Percentiles rank a stretch among this genome's conserved stretches.
These are phyloP conservation scores for Eubucco bourcierii DNA, from an alignment of 2,113 vertebrate genomes.

Conservation along the genomic window DNA sequence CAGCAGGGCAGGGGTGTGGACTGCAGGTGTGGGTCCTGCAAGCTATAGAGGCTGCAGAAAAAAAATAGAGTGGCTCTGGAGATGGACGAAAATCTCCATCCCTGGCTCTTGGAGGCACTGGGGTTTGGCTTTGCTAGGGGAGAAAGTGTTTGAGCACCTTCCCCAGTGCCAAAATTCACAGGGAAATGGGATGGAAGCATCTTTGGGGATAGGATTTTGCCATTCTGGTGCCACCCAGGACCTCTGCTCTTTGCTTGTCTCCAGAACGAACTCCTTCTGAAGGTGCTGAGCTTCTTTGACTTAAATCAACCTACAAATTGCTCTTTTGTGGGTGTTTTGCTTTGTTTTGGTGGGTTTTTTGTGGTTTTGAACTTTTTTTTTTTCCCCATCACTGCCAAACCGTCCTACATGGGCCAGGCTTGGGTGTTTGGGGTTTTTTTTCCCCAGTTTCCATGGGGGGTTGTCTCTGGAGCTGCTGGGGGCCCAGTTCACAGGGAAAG, in stretches of 20 bases:
- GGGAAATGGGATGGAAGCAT: rapidly evolving
- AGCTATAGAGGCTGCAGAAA: background rate
- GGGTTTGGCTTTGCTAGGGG: background rate
- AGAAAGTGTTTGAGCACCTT: background rate
- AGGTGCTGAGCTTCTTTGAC: rapidly evolving
- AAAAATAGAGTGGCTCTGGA: background rate
- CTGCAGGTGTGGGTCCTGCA: too few relatives aligned
- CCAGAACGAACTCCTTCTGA: background rate
- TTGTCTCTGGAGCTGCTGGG: conserved; percentile 5
- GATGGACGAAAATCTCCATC: background rate
- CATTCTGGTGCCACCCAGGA: rapidly evolving
- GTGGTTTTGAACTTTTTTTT: too few relatives aligned
- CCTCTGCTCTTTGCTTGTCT: rapidly evolving
- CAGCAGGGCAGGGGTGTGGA: rapidly evolving
- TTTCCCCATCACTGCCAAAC: background rate
- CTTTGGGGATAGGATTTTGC: background rate
- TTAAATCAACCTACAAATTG: background rate
- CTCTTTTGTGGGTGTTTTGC: background rate
- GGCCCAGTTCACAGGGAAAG: background rate
- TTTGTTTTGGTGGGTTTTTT: background rate
- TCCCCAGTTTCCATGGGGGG: conserved; percentile 50
- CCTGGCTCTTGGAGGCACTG: background rate
- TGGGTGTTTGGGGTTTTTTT: conserved; percentile 7
- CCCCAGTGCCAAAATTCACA: rapidly evolving
- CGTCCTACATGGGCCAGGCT: background rate